Evolutionary conservation across 1,140 invertebrate species (phyloP).

Genomic region (Calycopis cecrops): DNA sequence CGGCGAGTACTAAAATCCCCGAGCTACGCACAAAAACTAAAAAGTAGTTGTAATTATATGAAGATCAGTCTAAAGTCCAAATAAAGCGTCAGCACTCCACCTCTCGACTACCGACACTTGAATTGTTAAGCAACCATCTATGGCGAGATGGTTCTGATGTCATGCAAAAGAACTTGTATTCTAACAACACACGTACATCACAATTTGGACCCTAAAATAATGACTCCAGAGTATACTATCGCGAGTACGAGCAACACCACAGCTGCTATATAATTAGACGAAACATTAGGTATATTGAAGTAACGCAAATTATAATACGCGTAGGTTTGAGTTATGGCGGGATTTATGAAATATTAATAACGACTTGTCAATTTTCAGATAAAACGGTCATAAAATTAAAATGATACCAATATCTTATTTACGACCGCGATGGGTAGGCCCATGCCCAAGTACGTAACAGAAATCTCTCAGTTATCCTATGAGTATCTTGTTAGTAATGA

Average conservation of each 20-base stretch:
- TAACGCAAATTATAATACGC: conserved; percentile 56
- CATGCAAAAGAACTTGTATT: conserved; percentile 31
- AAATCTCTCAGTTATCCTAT: too few relatives aligned
- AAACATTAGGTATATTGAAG: conserved; percentile 52
- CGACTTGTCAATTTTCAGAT: conserved; percentile 7
- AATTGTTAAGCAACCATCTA: conserved; percentile 45
- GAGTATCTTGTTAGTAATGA: too few relatives aligned
- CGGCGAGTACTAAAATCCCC: too few relatives aligned
- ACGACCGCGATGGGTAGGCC: too few relatives aligned
- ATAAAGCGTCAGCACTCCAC: not conserved
- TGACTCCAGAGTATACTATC: conserved; percentile 24
- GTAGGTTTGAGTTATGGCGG: conserved; percentile 49
- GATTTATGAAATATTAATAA: conserved; percentile 21
- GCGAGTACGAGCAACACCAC: conserved; percentile 11
- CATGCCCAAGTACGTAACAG: too few relatives aligned
- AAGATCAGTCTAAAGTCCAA: not conserved
- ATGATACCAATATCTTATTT: not conserved
- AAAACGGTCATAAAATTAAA: conserved; percentile 1
- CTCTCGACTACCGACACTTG: not conserved
- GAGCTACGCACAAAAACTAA: too few relatives aligned
- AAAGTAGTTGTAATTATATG: too few relatives aligned
- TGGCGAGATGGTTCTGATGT: conserved; percentile 56
- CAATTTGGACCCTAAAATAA: conserved; percentile 5
- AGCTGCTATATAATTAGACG: conserved; percentile 47
- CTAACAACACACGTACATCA: not conserved